Conservation (phyloP, 2,113 vertebrate species). For the Orycteropus afer region DNA sequence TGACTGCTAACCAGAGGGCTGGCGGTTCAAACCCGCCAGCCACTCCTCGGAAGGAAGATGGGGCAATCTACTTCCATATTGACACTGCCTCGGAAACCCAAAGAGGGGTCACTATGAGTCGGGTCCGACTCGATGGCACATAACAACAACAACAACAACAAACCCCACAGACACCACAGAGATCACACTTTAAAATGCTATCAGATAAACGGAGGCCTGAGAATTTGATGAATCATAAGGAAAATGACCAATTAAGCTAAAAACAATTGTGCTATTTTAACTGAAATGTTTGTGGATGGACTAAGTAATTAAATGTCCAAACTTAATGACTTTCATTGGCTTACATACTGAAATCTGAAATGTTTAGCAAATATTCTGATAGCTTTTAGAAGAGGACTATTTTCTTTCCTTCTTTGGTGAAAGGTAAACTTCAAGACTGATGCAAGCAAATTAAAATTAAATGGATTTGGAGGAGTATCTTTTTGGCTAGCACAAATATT, state of each 20-base stretch:
- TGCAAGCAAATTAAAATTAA: slow-evolving; percentile 44
- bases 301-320: slow-evolving; percentile 43
- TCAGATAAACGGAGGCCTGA: neutral
- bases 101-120: no score
- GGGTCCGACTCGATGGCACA: no score
- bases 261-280: slow-evolving; percentile 58
- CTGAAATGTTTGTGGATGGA: neutral
- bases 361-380: slow-evolving; percentile 12
- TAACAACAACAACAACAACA: no score
- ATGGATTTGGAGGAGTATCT: neutral
- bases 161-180: neutral
- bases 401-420: slow-evolving; percentile 10
- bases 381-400: slow-evolving; percentile 32
- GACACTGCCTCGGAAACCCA: no score
- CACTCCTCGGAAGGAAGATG: no score
- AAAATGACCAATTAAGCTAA: slow-evolving; percentile 45
- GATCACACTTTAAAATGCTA: neutral
- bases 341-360: slow-evolving; percentile 26
- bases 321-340: no score
- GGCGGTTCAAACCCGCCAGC: no score
- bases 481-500: slow-evolving; percentile 35
- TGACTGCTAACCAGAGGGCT: no score
- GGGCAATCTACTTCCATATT: no score
- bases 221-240: neutral
- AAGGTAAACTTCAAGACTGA: slow-evolving; percentile 43